phyloP scores from a whole-genome alignment of 2,888 invertebrate species.

The Caenorhabditis drosophilae region DNA sequence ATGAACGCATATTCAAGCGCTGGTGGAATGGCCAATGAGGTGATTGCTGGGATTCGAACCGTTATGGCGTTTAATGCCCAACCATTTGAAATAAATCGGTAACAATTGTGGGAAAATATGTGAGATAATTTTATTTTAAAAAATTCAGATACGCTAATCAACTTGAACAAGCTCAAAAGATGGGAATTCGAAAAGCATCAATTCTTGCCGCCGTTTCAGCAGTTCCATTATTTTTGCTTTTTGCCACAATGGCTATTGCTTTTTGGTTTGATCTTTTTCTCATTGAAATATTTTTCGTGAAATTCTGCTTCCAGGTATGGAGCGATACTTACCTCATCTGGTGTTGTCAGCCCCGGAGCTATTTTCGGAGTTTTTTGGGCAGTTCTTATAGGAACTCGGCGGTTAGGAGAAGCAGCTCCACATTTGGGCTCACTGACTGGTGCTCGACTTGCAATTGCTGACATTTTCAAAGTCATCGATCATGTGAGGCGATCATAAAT shows the following conservation, averaged over 20 bases:
- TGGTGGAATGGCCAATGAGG: conserved; percentile 69
- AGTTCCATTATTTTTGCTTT: conserved; percentile 68
- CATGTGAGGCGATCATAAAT: too few relatives aligned
- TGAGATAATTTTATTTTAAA: too few relatives aligned
- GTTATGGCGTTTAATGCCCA: conserved; percentile 67
- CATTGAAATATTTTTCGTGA: not conserved
- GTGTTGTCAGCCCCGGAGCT: conserved; percentile 53
- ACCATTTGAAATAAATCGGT: conserved; percentile 60
- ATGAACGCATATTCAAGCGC: conserved; percentile 69
- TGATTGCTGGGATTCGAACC: conserved; percentile 67
- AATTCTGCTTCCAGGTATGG: conserved; percentile 46
- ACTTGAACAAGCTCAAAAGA: conserved; percentile 67
- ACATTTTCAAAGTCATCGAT: conserved; percentile 72
- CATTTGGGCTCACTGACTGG: conserved; percentile 81
- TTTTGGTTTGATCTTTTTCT: conserved; percentile 57
- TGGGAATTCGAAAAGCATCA: conserved; percentile 68
- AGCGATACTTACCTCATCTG: conserved; percentile 45
- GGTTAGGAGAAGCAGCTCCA: conserved; percentile 82
- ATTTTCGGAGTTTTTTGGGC: conserved; percentile 63
- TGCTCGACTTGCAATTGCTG: conserved; percentile 80
- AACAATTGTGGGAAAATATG: too few relatives aligned
- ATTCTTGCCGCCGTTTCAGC: conserved; percentile 51
- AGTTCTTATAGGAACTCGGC: conserved; percentile 69
- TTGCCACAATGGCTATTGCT: conserved; percentile 68
- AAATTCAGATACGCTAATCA: conserved; percentile 51